Percentiles rank a stretch among this genome's conserved stretches.
phyloP scores from a whole-genome alignment of 1,140 invertebrate species.

The Aphelenchoides fujianensis region DNA sequence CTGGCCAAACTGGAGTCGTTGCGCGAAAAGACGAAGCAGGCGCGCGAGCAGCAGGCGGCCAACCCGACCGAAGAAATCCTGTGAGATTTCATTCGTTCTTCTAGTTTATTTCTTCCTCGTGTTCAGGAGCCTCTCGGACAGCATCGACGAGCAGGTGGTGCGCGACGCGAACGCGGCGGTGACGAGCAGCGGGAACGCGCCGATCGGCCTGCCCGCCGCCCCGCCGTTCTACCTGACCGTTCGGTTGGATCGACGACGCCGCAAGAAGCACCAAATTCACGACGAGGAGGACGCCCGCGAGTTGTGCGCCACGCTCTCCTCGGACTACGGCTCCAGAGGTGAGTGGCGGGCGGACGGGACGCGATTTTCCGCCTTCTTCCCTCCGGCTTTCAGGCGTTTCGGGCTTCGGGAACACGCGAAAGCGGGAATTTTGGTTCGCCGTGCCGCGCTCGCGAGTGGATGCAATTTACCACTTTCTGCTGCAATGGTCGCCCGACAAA shows the following conservation, averaged over 20 bases:
- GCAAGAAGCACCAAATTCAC: constrained; percentile 17
- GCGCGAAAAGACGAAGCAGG: constrained; percentile 52
- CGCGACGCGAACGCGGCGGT: constrained; percentile 24
- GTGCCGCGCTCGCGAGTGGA: constrained; percentile 54
- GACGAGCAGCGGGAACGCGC: constrained; percentile 1
- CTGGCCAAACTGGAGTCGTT: constrained; percentile 56
- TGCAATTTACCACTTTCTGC: constrained; percentile 60
- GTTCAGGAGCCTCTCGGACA: not conserved
- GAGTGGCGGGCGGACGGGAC: not conserved
- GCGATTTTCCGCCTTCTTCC: too few relatives aligned
- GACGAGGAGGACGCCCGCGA: constrained; percentile 7
- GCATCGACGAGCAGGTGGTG: not conserved
- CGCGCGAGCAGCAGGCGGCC: constrained; percentile 39
- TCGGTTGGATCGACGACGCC: constrained; percentile 45
- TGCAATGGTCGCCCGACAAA: constrained; percentile 61
- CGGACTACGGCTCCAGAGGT: constrained; percentile 9
- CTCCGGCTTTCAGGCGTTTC: constrained; percentile 24
- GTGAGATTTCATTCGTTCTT: constrained; percentile 35
- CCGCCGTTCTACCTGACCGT: constrained; percentile 60
- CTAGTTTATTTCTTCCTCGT: not conserved
- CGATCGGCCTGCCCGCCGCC: constrained; percentile 49
- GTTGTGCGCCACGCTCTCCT: constrained; percentile 6
- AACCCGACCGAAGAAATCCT: constrained; percentile 19
- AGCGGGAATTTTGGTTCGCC: constrained; percentile 61
- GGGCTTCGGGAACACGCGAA: constrained; percentile 56